phyloP scores from a whole-genome alignment of 1,140 invertebrate species.

The Stenopsyche tienmushanensis region DNA sequence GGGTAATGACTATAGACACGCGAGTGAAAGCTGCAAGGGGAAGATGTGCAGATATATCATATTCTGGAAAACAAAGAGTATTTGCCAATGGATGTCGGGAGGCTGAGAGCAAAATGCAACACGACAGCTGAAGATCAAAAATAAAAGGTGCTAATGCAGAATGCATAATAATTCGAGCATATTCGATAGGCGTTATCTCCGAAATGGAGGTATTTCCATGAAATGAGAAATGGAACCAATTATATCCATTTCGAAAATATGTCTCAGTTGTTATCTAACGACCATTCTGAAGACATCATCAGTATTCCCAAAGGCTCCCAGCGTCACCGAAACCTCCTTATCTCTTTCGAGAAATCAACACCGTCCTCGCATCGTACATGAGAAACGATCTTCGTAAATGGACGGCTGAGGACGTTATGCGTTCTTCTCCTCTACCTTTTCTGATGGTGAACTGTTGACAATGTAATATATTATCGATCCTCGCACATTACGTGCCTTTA shows the following conservation, averaged over 20 bases:
- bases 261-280: no score
- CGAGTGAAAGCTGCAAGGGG: conserved; percentile 25
- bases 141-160: no score
- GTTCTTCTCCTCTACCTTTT: no score
- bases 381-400: conserved; percentile 3
- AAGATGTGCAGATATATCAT: conserved; percentile 1
- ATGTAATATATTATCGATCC: conserved; percentile 31
- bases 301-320: conserved; percentile 13
- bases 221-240: no score
- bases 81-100: no score
- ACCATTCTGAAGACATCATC: conserved; percentile 9
- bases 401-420: neutral
- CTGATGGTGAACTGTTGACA: conserved; percentile 13
- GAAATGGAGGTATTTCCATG: no score
- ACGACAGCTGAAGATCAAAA: neutral
- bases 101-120: no score
- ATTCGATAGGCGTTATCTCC: no score
- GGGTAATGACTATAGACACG: conserved; percentile 41
- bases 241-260: no score
- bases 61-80: neutral
- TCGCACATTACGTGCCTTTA: conserved; percentile 17
- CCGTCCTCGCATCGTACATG: neutral
- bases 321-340: conserved; percentile 18
- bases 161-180: no score
- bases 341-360: conserved; percentile 21